Evolutionary conservation across 2,797 vertebrate genomes (phyloP).

Genomic region (Acrocephalus scirpaceus): DNA sequence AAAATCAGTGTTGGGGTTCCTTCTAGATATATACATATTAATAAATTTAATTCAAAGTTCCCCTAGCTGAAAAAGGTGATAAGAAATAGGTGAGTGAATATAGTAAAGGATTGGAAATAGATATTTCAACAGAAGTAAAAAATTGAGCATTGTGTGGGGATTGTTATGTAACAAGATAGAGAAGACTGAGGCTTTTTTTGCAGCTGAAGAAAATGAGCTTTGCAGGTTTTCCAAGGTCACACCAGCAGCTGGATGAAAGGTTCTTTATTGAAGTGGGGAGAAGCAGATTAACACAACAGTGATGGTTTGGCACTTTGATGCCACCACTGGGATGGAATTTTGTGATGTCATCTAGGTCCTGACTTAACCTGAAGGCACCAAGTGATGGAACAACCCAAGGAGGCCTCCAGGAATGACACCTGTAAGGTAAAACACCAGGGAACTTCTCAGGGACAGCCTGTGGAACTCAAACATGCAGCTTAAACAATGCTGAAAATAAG

Average conservation of each 20-base stretch:
- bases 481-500: not conserved
- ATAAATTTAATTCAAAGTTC: not conserved
- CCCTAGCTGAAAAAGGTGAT: not conserved
- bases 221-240: not conserved
- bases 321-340: not conserved
- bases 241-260: not conserved
- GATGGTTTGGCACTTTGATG: not conserved
- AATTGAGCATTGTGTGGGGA: not conserved
- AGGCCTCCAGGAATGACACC: not conserved
- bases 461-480: not conserved
- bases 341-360: not conserved
- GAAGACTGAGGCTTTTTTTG: not conserved
- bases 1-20: not conserved
- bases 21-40: not conserved
- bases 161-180: constrained; percentile 19
- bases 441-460: not conserved
- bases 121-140: constrained; percentile 25
- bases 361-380: not conserved
- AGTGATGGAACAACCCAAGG: not conserved
- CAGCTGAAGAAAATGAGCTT: not conserved
- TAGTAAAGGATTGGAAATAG: not conserved
- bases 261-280: not conserved
- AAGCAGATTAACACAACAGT: not conserved
- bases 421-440: not conserved
- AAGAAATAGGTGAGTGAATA: constrained; percentile 1